phyloP scores from a whole-genome alignment of 2,797 vertebrate genomes.

The Morus bassanus region DNA sequence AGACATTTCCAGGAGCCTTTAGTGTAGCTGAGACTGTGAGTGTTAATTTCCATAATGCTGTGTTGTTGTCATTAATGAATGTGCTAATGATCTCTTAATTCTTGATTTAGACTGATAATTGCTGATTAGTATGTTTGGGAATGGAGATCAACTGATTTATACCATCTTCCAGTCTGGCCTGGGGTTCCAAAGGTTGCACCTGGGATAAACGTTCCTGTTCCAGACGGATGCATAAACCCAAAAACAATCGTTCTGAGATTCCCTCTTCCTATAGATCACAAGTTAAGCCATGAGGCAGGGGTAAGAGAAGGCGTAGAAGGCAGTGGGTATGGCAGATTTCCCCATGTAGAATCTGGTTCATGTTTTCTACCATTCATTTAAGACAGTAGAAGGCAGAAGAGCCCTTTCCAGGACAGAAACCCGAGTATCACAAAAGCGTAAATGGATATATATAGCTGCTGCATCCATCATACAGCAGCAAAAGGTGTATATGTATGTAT shows the following conservation, averaged over 20 bases:
- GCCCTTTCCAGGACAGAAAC: background rate
- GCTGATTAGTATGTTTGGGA: background rate
- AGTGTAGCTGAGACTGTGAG: background rate
- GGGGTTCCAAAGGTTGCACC: background rate
- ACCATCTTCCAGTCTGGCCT: background rate
- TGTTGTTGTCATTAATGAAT: conserved; percentile 5
- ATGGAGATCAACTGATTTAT: background rate
- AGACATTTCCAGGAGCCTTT: background rate
- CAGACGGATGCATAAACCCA: background rate
- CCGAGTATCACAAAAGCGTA: background rate
- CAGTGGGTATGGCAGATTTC: background rate
- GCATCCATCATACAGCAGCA: background rate
- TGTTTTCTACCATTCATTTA: background rate
- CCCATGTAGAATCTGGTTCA: background rate
- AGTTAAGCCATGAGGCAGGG: background rate
- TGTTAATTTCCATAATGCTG: background rate
- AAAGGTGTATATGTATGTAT: background rate
- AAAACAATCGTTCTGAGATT: background rate
- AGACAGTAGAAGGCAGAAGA: background rate
- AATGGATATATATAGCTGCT: background rate
- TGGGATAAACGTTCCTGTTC: background rate
- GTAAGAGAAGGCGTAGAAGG: background rate
- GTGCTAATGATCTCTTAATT: conserved; percentile 41
- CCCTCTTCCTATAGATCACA: background rate
- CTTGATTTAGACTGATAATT: background rate